Evolutionary conservation across 2,113 vertebrate species (phyloP).

Genomic region (Tragelaphus buxtoni): DNA sequence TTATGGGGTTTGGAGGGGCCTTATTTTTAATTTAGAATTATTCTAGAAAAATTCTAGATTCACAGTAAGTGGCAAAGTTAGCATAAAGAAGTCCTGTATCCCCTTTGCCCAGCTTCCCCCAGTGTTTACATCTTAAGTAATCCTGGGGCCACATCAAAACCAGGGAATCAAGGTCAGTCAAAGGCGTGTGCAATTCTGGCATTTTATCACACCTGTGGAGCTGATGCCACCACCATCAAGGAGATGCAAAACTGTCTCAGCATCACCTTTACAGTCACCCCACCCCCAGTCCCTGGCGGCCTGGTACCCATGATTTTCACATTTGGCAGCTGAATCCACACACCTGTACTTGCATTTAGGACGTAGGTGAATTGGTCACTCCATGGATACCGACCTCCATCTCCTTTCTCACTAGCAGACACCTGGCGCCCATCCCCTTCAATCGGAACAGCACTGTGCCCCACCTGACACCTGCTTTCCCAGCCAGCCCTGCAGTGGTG

Average conservation of each 20-base stretch:
- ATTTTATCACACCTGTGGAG: not conserved
- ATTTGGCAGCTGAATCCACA: accelerated
- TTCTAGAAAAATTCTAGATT: not conserved
- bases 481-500: not conserved
- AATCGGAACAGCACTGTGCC: too few species aligned
- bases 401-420: not conserved
- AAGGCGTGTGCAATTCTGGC: accelerated
- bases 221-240: not conserved
- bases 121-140: not conserved
- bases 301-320: accelerated
- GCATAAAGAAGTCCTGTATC: too few species aligned
- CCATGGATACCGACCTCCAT: accelerated
- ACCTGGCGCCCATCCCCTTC: accelerated
- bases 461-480: not conserved
- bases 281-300: not conserved
- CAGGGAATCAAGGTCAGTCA: not conserved
- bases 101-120: not conserved
- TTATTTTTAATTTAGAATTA: not conserved
- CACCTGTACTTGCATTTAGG: not conserved
- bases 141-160: not conserved
- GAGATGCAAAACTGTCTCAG: accelerated
- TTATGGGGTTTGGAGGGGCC: not conserved
- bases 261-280: too few species aligned
- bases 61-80: not conserved
- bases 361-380: not conserved